A percentile compares a stretch with the other conserved stretches of the same genome.
Evolutionary conservation across 2,888 invertebrate species (phyloP).

Genomic region (Cephus sareptanus): DNA sequence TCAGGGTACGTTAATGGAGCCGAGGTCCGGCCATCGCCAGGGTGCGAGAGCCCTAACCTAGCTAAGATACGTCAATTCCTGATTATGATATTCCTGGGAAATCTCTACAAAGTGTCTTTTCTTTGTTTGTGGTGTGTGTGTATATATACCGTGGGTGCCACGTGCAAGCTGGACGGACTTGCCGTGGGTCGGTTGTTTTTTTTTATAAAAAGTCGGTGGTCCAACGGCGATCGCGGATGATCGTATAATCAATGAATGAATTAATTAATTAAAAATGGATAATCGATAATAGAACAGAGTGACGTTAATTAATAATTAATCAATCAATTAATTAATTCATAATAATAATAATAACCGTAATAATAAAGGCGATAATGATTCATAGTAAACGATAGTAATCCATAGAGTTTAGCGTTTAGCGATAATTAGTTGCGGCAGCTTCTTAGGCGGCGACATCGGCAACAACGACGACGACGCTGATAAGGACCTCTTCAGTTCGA

Average conservation of each 20-base stretch:
- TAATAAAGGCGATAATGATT: slow-evolving; percentile 6
- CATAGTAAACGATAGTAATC: slow-evolving; percentile 29
- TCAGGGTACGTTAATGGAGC: not conserved
- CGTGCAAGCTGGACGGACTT: not conserved
- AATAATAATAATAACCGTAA: slow-evolving; percentile 39
- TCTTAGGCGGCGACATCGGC: not conserved
- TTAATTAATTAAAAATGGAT: slow-evolving; percentile 33
- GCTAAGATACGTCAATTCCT: not conserved
- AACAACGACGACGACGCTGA: not conserved
- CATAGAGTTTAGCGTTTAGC: not conserved
- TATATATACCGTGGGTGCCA: not conserved
- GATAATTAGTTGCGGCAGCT: slow-evolving; percentile 27
- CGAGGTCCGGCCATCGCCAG: not conserved
- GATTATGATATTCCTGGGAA: not conserved
- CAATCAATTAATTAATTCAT: slow-evolving; percentile 8
- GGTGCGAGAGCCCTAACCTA: not conserved
- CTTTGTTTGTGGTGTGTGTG: not conserved
- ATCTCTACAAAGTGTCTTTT: not conserved
- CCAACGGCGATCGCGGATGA: not conserved
- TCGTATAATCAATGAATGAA: not conserved
- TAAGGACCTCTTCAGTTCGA: slow-evolving; percentile 48
- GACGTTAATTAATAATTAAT: not conserved
- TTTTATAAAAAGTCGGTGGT: not conserved
- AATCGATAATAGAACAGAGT: slow-evolving; percentile 40
- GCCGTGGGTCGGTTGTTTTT: not conserved